Base-by-base conservation (phyloP, 1,140 invertebrate genomes). In the Coenobita brevimanus region DNA sequence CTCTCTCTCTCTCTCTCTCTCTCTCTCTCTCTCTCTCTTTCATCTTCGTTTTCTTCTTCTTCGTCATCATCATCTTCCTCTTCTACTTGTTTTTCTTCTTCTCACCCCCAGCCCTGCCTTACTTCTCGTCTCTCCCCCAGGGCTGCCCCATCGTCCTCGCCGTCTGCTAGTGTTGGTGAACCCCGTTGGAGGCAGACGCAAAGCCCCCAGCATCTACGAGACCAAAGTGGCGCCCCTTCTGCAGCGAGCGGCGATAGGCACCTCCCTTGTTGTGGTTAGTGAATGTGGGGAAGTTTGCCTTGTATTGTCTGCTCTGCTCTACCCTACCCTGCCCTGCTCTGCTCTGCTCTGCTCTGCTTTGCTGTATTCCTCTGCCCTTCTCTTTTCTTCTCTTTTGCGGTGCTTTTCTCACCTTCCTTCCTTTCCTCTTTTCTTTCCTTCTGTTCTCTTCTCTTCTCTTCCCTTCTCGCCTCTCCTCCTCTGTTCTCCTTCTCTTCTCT, bases 161-260 rank as follows among this genome's bases (percentile, higher is more conserved):
- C 94, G 94, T 67, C 92, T 98, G 17, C 92, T 98, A 46, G 92
- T 97, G 1, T 97, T 97, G 92, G 94, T 98, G 0, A 98, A 98
- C 93, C 97, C 97, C 0, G 96, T 94, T 92, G 97, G 97, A 4
- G 97, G 97, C 0, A 96, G 96, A 89, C 95, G 94, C 91, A 95
- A 94, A 89, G 97, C 95, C 0, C 91, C 94, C 4, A 94, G 95
- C 87, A 96, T 97, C 38, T 97, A 95, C 93, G 94, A 96, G 81
- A 95, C 95, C 69, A 94, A 95, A 89, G 95, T 96, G 0, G 94
- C 95, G 83, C 96, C 96, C 0, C 91, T 97, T n/a, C 95, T 98
- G 92, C 93, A 94, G 36, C 92, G 97, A 64, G 96, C 96, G 6
- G 95, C 94, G 0, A 94, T 97, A 46, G 94, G 95, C n/a, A 64